Conservation (phyloP, 2,888 invertebrate genomes). For the Caenorhabditis angaria region DNA sequence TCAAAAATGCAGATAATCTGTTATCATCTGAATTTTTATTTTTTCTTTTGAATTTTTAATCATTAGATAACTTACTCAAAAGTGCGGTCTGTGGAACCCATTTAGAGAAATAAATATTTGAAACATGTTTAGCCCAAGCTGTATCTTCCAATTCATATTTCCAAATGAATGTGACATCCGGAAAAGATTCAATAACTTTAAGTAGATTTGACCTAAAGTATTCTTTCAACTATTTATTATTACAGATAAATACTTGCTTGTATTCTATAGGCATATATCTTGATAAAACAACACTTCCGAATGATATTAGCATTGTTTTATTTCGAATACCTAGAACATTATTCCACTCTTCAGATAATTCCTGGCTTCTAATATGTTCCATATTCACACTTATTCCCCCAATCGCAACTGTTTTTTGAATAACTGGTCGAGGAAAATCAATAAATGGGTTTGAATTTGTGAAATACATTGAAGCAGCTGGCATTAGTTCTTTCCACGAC, state of each 20-base stretch:
- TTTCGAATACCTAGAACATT: slow-evolving; percentile 10
- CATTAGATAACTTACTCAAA: slow-evolving; percentile 6
- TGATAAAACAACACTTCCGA: slow-evolving; percentile 24
- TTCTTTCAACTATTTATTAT: too few species aligned
- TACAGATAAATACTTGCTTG: too few species aligned
- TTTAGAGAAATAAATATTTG: slow-evolving; percentile 27
- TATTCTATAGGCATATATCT: slow-evolving; percentile 23
- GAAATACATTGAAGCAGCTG: slow-evolving; percentile 14
- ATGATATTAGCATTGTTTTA: slow-evolving; percentile 27
- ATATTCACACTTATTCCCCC: slow-evolving; percentile 31
- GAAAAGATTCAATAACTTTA: slow-evolving; percentile 9
- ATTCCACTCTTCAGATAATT: slow-evolving; percentile 5
- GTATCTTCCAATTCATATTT: slow-evolving; percentile 39
- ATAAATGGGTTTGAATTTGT: slow-evolving; percentile 47
- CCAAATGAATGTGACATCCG: slow-evolving; percentile 43
- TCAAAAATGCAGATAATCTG: slow-evolving; percentile 25
- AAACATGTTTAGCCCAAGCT: slow-evolving; percentile 14
- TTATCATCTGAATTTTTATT: slow-evolving; percentile 6
- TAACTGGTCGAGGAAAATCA: slow-evolving; percentile 38
- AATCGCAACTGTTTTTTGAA: slow-evolving; percentile 44
- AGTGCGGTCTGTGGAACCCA: slow-evolving; percentile 41
- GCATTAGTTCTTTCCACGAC: neutral
- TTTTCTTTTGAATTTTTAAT: neutral
- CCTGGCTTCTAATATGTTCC: neutral
- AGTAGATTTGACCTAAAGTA: slow-evolving; percentile 12